Evolutionary conservation across 2,888 invertebrate genomes (phyloP).

Genomic region (Didymodactylos carnosus): DNA sequence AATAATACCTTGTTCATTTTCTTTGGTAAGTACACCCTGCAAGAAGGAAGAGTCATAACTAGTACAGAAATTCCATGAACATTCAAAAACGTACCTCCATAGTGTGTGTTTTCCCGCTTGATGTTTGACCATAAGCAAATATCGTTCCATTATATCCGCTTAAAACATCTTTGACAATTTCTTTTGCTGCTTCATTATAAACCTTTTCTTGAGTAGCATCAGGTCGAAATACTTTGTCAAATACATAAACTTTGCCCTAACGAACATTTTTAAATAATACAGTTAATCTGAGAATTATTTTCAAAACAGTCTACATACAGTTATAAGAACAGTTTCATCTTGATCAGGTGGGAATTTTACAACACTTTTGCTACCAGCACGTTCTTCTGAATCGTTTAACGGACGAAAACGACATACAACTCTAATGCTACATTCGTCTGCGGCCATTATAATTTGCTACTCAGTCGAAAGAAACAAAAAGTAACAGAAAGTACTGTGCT

Average conservation of each 20-base stretch:
- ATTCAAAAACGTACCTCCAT: slow-evolving; percentile 81
- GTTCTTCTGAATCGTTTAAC: slow-evolving; percentile 85
- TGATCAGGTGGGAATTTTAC: slow-evolving; percentile 72
- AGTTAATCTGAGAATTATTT: not conserved
- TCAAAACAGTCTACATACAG: not conserved
- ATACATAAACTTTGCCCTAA: slow-evolving; percentile 79
- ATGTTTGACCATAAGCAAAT: slow-evolving; percentile 98
- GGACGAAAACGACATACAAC: slow-evolving; percentile 95
- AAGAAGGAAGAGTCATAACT: not conserved
- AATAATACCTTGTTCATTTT: slow-evolving; percentile 52
- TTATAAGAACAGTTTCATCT: slow-evolving; percentile 5
- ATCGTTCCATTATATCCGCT: slow-evolving; percentile 98
- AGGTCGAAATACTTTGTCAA: slow-evolving; percentile 97
- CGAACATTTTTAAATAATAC: too few relatives aligned
- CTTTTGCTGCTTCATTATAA: slow-evolving; percentile 92
- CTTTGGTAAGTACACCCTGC: slow-evolving; percentile 38
- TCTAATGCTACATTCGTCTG: slow-evolving; percentile 40
- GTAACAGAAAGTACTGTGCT: too few relatives aligned
- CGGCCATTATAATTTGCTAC: slow-evolving; percentile 1
- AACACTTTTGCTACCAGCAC: slow-evolving; percentile 80
- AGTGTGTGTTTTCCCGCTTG: slow-evolving; percentile 98
- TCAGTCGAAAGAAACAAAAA: too few relatives aligned
- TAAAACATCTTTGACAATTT: slow-evolving; percentile 86
- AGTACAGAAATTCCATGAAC: not conserved
- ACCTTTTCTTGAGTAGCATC: slow-evolving; percentile 97